These are phyloP conservation scores for Nomada goodeniana DNA, from an alignment of 2,888 invertebrate genomes.

Conservation along the genomic window DNA sequence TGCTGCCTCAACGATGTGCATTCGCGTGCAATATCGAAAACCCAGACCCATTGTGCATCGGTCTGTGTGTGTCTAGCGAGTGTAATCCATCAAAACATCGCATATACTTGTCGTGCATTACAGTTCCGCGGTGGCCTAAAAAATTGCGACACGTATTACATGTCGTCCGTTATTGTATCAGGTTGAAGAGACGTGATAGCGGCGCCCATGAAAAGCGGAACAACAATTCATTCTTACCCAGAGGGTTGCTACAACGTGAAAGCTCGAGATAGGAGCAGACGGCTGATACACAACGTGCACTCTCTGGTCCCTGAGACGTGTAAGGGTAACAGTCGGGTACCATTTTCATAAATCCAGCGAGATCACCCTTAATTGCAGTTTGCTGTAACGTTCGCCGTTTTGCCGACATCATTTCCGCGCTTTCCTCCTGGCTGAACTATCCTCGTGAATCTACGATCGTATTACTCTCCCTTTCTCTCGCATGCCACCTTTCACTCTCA, in stretches of 20 bases:
- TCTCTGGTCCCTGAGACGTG: not conserved
- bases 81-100: slow-evolving; percentile 37
- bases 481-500: not conserved
- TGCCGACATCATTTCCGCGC: not conserved
- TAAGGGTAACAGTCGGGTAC: slow-evolving; percentile 41
- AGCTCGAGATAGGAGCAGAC: not conserved
- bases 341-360: slow-evolving; percentile 75
- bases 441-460: not conserved
- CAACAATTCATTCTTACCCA: not conserved
- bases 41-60: not conserved
- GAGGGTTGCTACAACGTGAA: not conserved
- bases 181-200: not conserved
- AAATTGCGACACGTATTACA: slow-evolving; percentile 4
- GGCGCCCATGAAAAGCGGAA: not conserved
- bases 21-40: not conserved
- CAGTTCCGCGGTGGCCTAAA: slow-evolving; percentile 1
- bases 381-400: slow-evolving; percentile 69
- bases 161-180: not conserved
- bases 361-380: slow-evolving; percentile 77
- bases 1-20: no score
- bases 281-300: not conserved
- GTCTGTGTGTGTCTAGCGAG: slow-evolving; percentile 5
- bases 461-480: no score
- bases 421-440: not conserved
- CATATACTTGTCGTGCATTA: not conserved